Base-by-base conservation (phyloP, 1,140 invertebrate genomes). In the Bursaphelenchus mucronatus region DNA sequence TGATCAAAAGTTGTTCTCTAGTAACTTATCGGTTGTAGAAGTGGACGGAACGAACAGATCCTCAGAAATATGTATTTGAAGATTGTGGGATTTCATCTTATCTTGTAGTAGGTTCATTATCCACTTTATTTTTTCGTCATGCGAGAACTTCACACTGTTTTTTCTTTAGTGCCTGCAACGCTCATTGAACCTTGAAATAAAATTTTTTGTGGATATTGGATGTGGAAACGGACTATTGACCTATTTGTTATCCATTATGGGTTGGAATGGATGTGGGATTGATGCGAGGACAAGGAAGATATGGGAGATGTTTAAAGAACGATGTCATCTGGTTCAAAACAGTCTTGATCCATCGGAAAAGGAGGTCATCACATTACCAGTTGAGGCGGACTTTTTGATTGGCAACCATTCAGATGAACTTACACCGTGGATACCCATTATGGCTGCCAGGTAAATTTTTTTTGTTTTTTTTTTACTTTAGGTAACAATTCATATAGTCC, bases 341-440 rank as follows among this genome's bases (percentile, higher is more conserved):
- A 84, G 62, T 45, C 67, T 70, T 52, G 74, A 68, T 69, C 66
- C 66, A 56, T 11, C 30, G 40, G 46, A 45, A 43, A 15, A 15
- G n/a, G 17, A 59, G 6, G 30, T 43, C 41, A 13, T 47, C 9
- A 45, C 49, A 21, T 63, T 56, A 44, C 52, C 66, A 79, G 87
- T 88, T 21, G 85, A 88, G 19, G 58, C 19, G 47, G 90, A 95
- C 81, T 97, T 93, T 92, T 82, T 97, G 11, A 94, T 98, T 82
- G 94, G 95, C 49, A 98, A 98, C 85, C 95, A 98, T 85, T 94
- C 92, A 47, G 95, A 97, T 85, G 94, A 97, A 81, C 82, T 98
- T 7, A 96, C 94, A 40, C 93, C 94, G 7, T 98, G 94, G 94
- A 89, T 98, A 72, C 93, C 94, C 44, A 88, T 97, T 0, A 88